Evolutionary conservation across 2,113 vertebrate genomes (phyloP).

Genomic region (Sceloporus tristichus): DNA sequence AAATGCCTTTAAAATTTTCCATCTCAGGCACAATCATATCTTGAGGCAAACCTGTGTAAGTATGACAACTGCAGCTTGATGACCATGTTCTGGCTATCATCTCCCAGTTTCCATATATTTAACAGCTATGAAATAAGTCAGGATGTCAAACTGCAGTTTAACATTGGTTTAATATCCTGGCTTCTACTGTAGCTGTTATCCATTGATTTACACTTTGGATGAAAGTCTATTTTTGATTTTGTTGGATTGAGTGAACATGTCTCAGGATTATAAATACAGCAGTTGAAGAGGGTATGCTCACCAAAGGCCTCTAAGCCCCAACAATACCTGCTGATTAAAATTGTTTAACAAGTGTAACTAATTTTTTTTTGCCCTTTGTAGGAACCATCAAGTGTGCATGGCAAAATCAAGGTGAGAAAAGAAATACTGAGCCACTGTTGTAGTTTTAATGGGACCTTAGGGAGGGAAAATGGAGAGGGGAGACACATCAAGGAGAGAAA

Average conservation of each 20-base stretch:
- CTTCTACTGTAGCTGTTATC: no score
- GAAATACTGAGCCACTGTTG: neutral
- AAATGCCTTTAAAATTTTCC: no score
- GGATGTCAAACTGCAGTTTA: no score
- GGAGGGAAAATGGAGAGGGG: neutral
- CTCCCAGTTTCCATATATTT: no score
- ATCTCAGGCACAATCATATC: no score
- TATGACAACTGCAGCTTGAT: no score
- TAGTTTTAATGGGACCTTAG: neutral
- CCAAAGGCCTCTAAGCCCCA: neutral
- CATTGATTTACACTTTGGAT: no score
- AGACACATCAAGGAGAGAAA: neutral
- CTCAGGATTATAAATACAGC: neutral
- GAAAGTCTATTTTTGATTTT: neutral
- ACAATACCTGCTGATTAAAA: neutral
- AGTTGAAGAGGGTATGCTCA: neutral
- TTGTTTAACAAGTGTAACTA: neutral
- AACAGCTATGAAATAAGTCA: no score
- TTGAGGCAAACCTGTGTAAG: no score
- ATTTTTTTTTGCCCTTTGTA: slow-evolving; percentile 43
- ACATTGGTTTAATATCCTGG: no score
- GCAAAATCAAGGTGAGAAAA: slow-evolving; percentile 68
- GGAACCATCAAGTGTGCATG: slow-evolving; percentile 58
- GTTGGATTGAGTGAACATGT: neutral
- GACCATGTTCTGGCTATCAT: no score